phyloP scores from a whole-genome alignment of 2,888 invertebrate species.

The Bibio marci region DNA sequence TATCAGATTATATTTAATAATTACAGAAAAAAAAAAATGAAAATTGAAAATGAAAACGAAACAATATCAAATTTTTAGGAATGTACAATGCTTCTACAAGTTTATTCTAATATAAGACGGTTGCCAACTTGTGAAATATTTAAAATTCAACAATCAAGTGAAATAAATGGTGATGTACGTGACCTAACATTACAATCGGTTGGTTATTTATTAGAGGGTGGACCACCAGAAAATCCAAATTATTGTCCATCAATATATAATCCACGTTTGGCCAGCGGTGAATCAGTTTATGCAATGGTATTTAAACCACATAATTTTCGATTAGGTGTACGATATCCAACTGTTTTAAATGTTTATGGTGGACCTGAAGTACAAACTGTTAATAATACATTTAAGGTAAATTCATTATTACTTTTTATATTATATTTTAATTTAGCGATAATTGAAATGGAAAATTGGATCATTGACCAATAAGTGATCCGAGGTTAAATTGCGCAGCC shows the following conservation, averaged over 20 bases:
- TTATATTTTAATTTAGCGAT: too few relatives aligned
- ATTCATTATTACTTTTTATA: slow-evolving; percentile 9
- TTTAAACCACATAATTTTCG: slow-evolving; percentile 66
- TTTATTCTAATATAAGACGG: slow-evolving; percentile 66
- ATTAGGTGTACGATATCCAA: slow-evolving; percentile 53
- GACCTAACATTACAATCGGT: slow-evolving; percentile 48
- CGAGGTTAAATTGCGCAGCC: too few relatives aligned
- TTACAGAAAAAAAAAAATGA: too few relatives aligned
- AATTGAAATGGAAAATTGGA: too few relatives aligned
- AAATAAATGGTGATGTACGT: slow-evolving; percentile 33
- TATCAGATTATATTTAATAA: too few relatives aligned
- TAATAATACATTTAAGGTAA: slow-evolving; percentile 83
- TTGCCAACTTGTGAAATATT: slow-evolving; percentile 66
- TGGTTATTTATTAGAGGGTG: slow-evolving; percentile 53
- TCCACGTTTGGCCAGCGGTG: slow-evolving; percentile 49
- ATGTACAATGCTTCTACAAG: slow-evolving; percentile 63
- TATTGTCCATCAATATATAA: slow-evolving; percentile 57
- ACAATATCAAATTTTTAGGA: slow-evolving; percentile 33
- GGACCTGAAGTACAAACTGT: slow-evolving; percentile 98
- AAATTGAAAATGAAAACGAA: too few relatives aligned
- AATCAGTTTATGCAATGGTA: slow-evolving; percentile 69
- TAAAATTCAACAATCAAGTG: slow-evolving; percentile 48
- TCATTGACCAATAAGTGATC: too few relatives aligned
- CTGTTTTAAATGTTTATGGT: slow-evolving; percentile 91
- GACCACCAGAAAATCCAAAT: slow-evolving; percentile 36